These are phyloP conservation scores for Ictalurus furcatus DNA, from an alignment of 2,113 vertebrate species.

Conservation along the genomic window DNA sequence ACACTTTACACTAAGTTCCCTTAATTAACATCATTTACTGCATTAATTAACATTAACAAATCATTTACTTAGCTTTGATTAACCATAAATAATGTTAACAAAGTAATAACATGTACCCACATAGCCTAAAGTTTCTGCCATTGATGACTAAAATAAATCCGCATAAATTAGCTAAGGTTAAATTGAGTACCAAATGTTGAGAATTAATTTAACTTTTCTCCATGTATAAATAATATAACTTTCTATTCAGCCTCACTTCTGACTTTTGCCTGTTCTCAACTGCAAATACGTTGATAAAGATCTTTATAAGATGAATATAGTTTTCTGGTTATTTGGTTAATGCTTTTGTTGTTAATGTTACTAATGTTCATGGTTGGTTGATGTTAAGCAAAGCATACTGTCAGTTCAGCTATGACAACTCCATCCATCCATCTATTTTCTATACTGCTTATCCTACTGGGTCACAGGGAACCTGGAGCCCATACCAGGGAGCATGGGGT, in stretches of 20 bases:
- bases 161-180: background rate
- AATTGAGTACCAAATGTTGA: background rate
- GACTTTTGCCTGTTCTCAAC: too few species aligned
- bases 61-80: background rate
- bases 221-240: background rate
- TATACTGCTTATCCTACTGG: too few species aligned
- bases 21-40: background rate
- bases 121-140: background rate
- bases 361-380: too few species aligned
- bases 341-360: background rate
- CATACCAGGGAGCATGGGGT: too few species aligned
- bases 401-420: too few species aligned
- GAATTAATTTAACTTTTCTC: background rate
- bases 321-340: background rate
- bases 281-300: background rate
- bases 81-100: background rate
- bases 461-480: too few species aligned
- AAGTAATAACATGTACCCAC: background rate
- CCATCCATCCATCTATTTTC: too few species aligned
- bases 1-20: background rate
- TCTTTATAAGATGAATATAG: too few species aligned
- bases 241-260: background rate
- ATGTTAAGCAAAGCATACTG: too few species aligned
- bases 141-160: background rate
- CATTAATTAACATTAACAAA: background rate